Evolutionary conservation across 2,888 invertebrate species (phyloP).

Genomic region (Orchesella flavescens): DNA sequence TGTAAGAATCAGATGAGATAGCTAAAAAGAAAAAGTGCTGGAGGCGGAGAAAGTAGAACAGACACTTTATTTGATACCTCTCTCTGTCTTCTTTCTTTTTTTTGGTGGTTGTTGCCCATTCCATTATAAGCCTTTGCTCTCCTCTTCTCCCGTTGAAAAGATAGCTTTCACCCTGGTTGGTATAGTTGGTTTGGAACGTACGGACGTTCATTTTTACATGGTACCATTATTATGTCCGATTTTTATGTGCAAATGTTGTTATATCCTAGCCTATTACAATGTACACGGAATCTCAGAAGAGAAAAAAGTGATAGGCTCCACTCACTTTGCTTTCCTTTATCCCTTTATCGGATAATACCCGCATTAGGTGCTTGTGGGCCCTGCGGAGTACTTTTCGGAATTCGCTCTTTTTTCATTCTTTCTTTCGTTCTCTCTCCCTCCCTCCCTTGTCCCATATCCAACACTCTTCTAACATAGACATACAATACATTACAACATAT

Average conservation of each 20-base stretch:
- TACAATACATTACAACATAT: not conserved
- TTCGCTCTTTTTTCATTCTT: slow-evolving; percentile 47
- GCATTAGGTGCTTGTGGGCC: slow-evolving; percentile 60
- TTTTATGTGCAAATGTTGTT: slow-evolving; percentile 9
- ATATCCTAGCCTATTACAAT: not conserved
- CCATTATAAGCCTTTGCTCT: slow-evolving; percentile 37
- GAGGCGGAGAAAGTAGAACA: slow-evolving; percentile 58
- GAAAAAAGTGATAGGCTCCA: slow-evolving; percentile 21
- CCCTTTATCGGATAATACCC: slow-evolving; percentile 58
- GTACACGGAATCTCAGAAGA: slow-evolving; percentile 23
- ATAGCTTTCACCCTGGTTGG: slow-evolving; percentile 17
- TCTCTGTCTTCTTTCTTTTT: slow-evolving; percentile 32
- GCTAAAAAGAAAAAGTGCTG: slow-evolving; percentile 43
- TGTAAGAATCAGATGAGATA: slow-evolving; percentile 7
- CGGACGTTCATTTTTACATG: not conserved
- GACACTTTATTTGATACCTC: slow-evolving; percentile 59
- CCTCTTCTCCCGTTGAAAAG: slow-evolving; percentile 8
- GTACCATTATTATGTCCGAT: slow-evolving; percentile 13
- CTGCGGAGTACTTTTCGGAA: slow-evolving; percentile 59
- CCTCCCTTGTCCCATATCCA: not conserved
- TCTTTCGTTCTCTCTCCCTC: too few relatives aligned
- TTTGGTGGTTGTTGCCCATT: slow-evolving; percentile 47
- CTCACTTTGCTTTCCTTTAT: slow-evolving; percentile 49
- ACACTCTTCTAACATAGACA: not conserved
- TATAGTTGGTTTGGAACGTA: too few relatives aligned